phyloP scores from a whole-genome alignment of 2,113 vertebrate genomes.

The Sinocyclocheilus anshuiensis region DNA sequence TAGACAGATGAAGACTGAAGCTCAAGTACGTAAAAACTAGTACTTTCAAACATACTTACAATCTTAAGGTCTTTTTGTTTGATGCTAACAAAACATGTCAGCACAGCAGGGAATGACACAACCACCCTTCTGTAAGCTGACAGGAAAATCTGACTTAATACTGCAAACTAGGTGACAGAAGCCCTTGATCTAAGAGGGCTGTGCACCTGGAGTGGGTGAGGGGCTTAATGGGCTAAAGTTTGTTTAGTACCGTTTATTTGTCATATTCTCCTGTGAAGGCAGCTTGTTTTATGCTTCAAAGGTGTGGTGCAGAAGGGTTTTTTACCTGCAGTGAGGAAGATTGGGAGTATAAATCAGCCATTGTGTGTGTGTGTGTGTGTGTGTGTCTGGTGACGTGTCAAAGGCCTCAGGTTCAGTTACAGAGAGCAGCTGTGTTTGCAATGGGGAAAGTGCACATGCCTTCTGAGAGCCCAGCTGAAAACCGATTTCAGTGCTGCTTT shows the following conservation, averaged over 20 bases:
- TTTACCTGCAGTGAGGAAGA: not conserved
- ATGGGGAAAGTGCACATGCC: not conserved
- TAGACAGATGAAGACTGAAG: not conserved
- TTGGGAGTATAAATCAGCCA: not conserved
- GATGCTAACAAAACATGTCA: slow-evolving; percentile 1
- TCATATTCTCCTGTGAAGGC: not conserved
- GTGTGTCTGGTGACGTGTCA: not conserved
- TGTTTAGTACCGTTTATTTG: not conserved
- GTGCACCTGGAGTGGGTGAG: not conserved
- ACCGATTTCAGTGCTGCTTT: not conserved
- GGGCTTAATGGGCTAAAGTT: not conserved
- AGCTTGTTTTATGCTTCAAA: not conserved
- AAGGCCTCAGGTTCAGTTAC: not conserved
- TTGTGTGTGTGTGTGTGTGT: not conserved
- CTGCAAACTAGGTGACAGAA: not conserved
- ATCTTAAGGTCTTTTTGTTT: not conserved
- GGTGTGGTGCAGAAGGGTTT: not conserved
- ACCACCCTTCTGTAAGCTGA: not conserved
- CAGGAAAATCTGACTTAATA: slow-evolving; percentile 10
- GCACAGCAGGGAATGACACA: not conserved
- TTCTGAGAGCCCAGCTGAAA: not conserved
- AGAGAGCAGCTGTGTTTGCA: slow-evolving; percentile 12
- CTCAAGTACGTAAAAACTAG: not conserved
- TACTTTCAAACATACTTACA: not conserved
- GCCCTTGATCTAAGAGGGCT: not conserved